Conservation (phyloP, 2,888 invertebrate genomes). For the Drosophila mayaguana region DNA sequence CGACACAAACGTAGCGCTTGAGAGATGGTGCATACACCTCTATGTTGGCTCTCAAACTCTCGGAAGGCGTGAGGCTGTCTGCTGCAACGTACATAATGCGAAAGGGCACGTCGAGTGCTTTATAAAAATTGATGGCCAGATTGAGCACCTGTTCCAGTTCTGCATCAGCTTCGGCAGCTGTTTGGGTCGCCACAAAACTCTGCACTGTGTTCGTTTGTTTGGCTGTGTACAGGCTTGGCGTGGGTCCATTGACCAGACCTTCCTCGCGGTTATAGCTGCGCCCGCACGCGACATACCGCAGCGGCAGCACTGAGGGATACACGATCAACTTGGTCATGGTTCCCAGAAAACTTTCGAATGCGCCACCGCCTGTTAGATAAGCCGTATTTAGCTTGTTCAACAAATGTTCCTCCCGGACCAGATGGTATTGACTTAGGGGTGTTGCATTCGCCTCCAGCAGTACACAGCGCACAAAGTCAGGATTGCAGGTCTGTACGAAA, state of each 20-base stretch:
- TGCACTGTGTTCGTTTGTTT: conserved; percentile 90
- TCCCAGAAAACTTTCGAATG: conserved; percentile 90
- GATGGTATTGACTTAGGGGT: conserved; percentile 87
- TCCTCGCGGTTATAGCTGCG: conserved; percentile 87
- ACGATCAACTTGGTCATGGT: conserved; percentile 88
- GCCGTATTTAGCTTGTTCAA: conserved; percentile 86
- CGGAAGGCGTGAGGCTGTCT: conserved; percentile 87
- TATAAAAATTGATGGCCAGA: conserved; percentile 87
- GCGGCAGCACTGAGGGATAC: conserved; percentile 88
- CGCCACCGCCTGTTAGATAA: conserved; percentile 91
- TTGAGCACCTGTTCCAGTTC: conserved; percentile 87
- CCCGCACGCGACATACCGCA: conserved; percentile 90
- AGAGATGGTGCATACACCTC: conserved; percentile 90
- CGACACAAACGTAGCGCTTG: conserved; percentile 90
- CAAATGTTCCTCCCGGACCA: conserved; percentile 86
- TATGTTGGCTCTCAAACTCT: conserved; percentile 89
- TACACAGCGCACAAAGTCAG: conserved; percentile 91
- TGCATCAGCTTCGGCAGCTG: conserved; percentile 85
- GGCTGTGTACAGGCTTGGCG: conserved; percentile 87
- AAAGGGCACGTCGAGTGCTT: conserved; percentile 89
- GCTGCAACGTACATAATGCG: conserved; percentile 88
- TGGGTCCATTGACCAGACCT: conserved; percentile 73
- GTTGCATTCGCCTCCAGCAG: conserved; percentile 89
- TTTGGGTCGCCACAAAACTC: conserved; percentile 87
- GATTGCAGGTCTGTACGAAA: conserved; percentile 90